phyloP scores from a whole-genome alignment of 2,797 vertebrate species.

The Manis pentadactyla region DNA sequence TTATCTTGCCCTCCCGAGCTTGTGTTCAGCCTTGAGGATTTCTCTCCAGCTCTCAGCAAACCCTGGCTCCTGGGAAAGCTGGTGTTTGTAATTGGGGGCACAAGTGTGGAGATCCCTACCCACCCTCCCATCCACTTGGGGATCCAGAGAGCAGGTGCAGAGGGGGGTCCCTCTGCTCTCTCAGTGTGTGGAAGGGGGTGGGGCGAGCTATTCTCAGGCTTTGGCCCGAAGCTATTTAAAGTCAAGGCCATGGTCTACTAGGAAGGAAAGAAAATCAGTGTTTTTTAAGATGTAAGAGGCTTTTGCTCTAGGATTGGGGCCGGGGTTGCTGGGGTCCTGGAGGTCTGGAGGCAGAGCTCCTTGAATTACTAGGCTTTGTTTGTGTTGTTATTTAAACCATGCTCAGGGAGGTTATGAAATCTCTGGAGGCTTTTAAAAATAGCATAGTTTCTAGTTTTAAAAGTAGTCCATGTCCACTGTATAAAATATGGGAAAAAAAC shows the following conservation, averaged over 20 bases:
- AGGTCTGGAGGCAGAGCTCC: background rate
- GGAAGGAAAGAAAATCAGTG: background rate
- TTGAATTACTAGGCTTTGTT: background rate
- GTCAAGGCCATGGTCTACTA: background rate
- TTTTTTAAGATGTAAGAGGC: background rate
- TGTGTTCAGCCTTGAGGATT: background rate
- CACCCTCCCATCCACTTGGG: background rate
- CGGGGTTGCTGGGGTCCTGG: background rate
- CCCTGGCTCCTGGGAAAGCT: background rate
- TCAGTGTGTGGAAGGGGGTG: background rate
- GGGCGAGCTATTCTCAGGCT: background rate
- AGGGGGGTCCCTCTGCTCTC: background rate
- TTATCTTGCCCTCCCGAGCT: background rate
- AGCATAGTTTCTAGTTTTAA: conserved; percentile 44
- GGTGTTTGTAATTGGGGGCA: background rate
- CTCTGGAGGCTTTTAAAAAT: conserved; percentile 67
- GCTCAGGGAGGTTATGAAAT: conserved; percentile 39
- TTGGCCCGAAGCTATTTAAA: background rate
- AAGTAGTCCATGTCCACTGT: background rate
- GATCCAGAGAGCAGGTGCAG: background rate
- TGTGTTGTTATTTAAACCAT: conserved; percentile 43
- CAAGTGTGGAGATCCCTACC: fast-evolving
- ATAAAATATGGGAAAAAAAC: background rate
- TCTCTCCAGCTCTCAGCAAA: background rate
- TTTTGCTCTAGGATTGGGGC: background rate